Evolutionary conservation across 2,113 vertebrate genomes (phyloP).

Genomic region (Candoia aspera): DNA sequence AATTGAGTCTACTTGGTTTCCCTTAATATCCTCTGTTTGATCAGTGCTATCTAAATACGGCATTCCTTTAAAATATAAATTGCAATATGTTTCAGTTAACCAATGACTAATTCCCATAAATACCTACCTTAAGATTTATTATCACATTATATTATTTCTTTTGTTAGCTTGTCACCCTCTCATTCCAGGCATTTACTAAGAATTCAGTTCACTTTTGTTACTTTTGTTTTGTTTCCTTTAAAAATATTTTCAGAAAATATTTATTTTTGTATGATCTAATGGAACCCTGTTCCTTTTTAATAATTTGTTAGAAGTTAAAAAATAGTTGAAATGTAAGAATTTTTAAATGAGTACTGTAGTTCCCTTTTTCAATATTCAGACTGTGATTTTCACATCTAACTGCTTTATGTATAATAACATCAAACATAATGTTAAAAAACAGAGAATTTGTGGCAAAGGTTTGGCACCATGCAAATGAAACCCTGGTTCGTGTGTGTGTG

Average conservation of each 20-base stretch:
- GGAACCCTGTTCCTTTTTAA: not conserved
- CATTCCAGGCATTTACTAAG: too few relatives aligned
- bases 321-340: not conserved
- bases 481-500: not conserved
- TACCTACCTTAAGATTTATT: not conserved
- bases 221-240: not conserved
- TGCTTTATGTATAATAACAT: not conserved
- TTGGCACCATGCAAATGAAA: not conserved
- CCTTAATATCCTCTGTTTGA: not conserved
- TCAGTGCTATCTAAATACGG: not conserved
- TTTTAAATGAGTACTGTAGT: not conserved
- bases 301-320: not conserved
- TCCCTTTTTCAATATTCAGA: not conserved
- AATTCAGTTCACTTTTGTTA: not conserved
- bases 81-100: not conserved
- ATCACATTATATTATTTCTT: not conserved
- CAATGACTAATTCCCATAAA: not conserved
- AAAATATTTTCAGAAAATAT: not conserved
- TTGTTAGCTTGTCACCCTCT: not conserved
- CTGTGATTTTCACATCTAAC: not conserved
- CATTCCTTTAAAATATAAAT: not conserved
- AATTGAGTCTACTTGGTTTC: not conserved
- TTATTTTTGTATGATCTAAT: not conserved
- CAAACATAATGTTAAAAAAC: not conserved
- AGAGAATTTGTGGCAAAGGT: not conserved